A percentile compares a stretch with the other conserved stretches of the same genome.
Conservation (phyloP, 2,113 vertebrate genomes). For the Sapayoa aenigma region DNA sequence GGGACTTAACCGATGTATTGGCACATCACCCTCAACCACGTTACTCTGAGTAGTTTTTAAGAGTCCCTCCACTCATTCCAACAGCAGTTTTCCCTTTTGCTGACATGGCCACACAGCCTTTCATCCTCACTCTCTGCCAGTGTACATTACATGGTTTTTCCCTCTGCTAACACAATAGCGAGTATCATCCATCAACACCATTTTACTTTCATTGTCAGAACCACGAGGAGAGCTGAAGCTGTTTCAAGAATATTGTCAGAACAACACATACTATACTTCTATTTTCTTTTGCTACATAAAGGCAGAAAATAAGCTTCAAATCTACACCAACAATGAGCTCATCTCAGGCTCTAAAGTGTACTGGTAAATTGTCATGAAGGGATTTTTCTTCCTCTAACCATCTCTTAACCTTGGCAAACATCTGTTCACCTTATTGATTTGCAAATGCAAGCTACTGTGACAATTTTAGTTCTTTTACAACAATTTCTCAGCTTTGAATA, state of each 20-base stretch:
- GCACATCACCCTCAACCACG: neutral
- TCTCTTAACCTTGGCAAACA: neutral
- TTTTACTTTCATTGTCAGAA: neutral
- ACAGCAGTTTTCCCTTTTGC: neutral
- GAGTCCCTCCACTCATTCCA: neutral
- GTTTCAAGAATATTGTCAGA: neutral
- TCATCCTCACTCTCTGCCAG: neutral
- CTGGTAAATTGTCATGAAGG: neutral
- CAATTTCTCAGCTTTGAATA: neutral
- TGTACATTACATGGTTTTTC: neutral
- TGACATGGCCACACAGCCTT: neutral
- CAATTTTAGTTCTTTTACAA: neutral
- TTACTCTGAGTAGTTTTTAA: neutral
- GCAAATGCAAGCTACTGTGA: neutral
- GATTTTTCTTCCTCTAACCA: neutral
- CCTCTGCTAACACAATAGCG: fast-evolving
- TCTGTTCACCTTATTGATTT: neutral
- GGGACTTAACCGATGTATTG: neutral
- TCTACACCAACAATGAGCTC: neutral
- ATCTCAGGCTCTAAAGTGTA: neutral
- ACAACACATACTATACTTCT: fast-evolving
- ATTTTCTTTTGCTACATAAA: neutral
- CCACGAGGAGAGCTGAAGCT: neutral
- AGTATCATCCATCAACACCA: neutral
- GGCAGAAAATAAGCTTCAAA: neutral